Conservation (phyloP, 2,888 invertebrate genomes). For the Eledona agricola region DNA sequence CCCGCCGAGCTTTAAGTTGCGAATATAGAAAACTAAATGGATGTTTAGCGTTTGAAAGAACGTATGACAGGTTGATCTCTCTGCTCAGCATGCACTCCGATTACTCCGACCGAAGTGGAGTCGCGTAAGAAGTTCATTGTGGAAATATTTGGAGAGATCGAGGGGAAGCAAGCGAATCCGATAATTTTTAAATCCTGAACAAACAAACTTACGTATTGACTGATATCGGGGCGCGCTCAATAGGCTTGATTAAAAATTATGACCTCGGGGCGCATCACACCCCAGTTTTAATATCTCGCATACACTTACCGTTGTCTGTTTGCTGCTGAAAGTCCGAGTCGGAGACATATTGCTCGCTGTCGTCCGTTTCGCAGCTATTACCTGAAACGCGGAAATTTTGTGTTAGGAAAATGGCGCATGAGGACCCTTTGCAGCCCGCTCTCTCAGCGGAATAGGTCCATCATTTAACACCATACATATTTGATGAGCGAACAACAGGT, state of each 20-base stretch:
- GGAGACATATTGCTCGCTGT: constrained; percentile 65
- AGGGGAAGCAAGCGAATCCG: constrained; percentile 40
- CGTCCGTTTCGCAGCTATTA: constrained; percentile 66
- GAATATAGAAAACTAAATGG: constrained; percentile 56
- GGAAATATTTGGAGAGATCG: too few relatives aligned
- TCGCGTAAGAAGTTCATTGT: constrained; percentile 33
- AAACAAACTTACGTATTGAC: constrained; percentile 52
- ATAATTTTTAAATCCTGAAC: constrained; percentile 55
- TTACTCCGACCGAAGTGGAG: constrained; percentile 51
- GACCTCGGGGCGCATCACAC: constrained; percentile 44
- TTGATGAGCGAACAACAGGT: constrained; percentile 57
- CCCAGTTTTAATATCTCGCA: constrained; percentile 27
- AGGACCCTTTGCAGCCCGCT: constrained; percentile 10
- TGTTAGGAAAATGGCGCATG: neutral
- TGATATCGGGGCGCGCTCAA: constrained; percentile 41
- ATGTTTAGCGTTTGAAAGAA: constrained; percentile 54
- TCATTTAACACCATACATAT: constrained; percentile 57
- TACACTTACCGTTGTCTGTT: constrained; percentile 43
- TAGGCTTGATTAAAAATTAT: constrained; percentile 53
- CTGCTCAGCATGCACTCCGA: constrained; percentile 52
- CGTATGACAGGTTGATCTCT: constrained; percentile 54
- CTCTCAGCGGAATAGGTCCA: constrained; percentile 52
- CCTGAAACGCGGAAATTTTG: constrained; percentile 55
- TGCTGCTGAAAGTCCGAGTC: constrained; percentile 58
- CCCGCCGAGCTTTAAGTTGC: constrained; percentile 50